phyloP scores from a whole-genome alignment of 2,797 vertebrate genomes.

The Esox lucius region DNA sequence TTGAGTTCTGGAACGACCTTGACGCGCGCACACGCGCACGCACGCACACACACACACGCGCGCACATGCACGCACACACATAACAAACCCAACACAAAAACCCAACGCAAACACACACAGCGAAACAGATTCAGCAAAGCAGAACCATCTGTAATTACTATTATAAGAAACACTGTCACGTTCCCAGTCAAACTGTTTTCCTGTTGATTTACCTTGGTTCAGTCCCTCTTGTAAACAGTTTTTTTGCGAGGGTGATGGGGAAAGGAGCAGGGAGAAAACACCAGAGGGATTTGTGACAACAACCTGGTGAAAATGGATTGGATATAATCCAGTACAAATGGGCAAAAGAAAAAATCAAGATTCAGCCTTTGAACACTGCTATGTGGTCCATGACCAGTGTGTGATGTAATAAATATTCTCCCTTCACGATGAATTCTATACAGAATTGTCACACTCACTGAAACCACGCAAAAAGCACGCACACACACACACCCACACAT shows the following conservation, averaged over 20 bases:
- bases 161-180: slow-evolving; percentile 45
- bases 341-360: slow-evolving; percentile 1
- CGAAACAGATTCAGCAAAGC: background rate
- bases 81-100: background rate
- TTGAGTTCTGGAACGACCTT: background rate
- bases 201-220: slow-evolving; percentile 29
- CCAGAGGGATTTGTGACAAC: slow-evolving; percentile 31
- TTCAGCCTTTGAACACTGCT: slow-evolving; percentile 20
- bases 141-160: slow-evolving; percentile 37
- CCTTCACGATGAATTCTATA: no score
- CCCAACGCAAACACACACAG: background rate
- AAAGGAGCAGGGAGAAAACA: slow-evolving; percentile 26
- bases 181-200: slow-evolving; percentile 44
- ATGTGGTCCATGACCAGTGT: background rate
- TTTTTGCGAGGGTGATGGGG: slow-evolving; percentile 42
- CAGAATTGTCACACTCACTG: background rate
- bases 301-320: slow-evolving; percentile 40
- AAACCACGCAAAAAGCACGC: background rate
- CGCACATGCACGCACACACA: background rate
- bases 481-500: no score
- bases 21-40: slow-evolving; percentile 15
- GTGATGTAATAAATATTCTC: background rate
- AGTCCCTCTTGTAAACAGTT: slow-evolving; percentile 33
- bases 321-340: slow-evolving; percentile 18
- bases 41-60: slow-evolving; percentile 7